Percentiles rank a stretch among this genome's conserved stretches.
Evolutionary conservation across 92 coral and sea anemone species (phyloP).

Genomic region (Phenganax marumi): DNA sequence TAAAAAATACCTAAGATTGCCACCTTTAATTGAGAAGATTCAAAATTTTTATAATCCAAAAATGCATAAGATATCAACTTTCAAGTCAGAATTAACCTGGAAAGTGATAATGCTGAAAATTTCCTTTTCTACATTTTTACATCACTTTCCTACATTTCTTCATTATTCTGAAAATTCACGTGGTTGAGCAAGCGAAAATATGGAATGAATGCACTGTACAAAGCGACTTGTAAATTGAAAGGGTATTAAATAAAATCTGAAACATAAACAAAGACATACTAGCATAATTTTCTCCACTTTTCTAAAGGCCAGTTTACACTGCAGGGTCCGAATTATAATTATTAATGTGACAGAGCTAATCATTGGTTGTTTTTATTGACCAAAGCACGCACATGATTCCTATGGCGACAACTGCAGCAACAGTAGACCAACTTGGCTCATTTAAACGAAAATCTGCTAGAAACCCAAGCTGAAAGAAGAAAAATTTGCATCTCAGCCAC

Average conservation of each 20-base stretch:
- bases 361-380: neutral
- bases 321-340: too few relatives aligned
- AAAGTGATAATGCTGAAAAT: too few relatives aligned
- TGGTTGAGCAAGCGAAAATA: too few relatives aligned
- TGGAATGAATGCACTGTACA: too few relatives aligned
- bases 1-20: too few relatives aligned
- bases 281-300: neutral
- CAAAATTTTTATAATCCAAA: too few relatives aligned
- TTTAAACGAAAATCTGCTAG: slow-evolving; percentile 77
- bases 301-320: neutral
- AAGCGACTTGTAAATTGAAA: neutral
- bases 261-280: neutral
- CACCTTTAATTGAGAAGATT: too few relatives aligned
- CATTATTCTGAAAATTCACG: too few relatives aligned
- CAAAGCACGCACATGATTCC: slow-evolving; percentile 10
- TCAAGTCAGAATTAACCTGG: too few relatives aligned
- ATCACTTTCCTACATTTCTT: too few relatives aligned
- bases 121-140: too few relatives aligned
- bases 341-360: neutral
- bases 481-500: neutral
- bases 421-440: slow-evolving; percentile 95
- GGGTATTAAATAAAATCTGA: neutral
- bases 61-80: too few relatives aligned
- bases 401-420: slow-evolving; percentile 21
- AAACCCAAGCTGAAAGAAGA: slow-evolving; percentile 29